Percentiles rank a stretch among this genome's conserved stretches.
Conservation (phyloP, 2,888 invertebrate species). For the Axea sp. region DNA sequence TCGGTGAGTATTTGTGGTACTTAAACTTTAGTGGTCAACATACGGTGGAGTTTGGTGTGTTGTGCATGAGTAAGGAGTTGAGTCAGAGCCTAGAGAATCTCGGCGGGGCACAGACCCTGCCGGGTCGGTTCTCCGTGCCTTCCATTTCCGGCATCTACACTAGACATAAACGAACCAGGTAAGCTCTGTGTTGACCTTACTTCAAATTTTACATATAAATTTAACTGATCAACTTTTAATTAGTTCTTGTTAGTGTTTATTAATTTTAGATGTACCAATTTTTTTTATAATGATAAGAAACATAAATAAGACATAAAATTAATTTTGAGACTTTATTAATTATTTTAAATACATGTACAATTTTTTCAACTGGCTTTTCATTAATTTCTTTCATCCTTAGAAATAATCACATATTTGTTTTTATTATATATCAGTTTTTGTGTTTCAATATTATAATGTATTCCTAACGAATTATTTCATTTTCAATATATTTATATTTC, state of each 20-base stretch:
- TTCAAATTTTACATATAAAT: constrained; percentile 35
- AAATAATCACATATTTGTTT: too few species aligned
- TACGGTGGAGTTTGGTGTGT: constrained; percentile 80
- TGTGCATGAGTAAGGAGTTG: constrained; percentile 80
- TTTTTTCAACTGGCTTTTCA: too few species aligned
- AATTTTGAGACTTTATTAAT: too few species aligned
- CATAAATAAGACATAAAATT: too few species aligned
- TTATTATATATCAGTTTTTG: too few species aligned
- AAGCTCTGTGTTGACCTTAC: constrained; percentile 75
- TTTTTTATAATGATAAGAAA: background rate
- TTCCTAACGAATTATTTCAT: too few species aligned
- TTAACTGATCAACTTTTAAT: background rate
- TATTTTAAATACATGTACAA: too few species aligned
- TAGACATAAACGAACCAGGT: constrained; percentile 92
- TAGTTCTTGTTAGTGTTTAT: too few species aligned
- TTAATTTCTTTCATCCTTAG: too few species aligned
- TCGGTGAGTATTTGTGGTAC: constrained; percentile 78
- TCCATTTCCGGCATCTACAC: constrained; percentile 88
- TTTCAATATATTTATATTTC: too few species aligned
- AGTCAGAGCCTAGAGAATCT: constrained; percentile 82
- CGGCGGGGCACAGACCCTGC: constrained; percentile 84
- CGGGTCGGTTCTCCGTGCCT: constrained; percentile 84
- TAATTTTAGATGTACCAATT: background rate
- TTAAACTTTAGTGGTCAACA: constrained; percentile 80
- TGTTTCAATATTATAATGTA: too few species aligned